A percentile compares a stretch with the other conserved stretches of the same genome.
Conservation (phyloP, 2,888 invertebrate genomes). For the Dione juno region DNA sequence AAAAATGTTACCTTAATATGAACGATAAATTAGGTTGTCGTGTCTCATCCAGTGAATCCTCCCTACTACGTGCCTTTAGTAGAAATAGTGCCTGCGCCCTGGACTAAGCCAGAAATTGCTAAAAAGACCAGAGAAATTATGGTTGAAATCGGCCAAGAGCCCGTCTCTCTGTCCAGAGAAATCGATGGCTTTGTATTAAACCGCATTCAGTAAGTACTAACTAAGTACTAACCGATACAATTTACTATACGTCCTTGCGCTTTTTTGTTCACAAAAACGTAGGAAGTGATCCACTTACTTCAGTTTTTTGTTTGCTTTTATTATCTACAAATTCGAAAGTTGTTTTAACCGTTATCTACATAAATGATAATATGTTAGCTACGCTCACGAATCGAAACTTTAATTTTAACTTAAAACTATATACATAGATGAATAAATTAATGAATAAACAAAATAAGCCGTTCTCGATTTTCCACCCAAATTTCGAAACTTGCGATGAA, state of each 20-base stretch:
- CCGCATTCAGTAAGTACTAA: constrained; percentile 90
- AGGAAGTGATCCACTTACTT: background rate
- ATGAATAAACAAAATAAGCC: background rate
- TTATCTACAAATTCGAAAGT: constrained; percentile 2
- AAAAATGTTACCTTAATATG: too few relatives aligned
- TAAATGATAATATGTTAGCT: background rate
- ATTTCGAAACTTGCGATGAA: too few relatives aligned
- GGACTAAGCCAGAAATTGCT: constrained; percentile 92
- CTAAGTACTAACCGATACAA: too few relatives aligned
- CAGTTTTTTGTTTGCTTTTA: background rate
- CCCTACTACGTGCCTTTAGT: constrained; percentile 98
- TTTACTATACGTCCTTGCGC: background rate
- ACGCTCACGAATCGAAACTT: background rate
- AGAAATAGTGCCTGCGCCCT: constrained; percentile 96
- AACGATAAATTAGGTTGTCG: constrained; percentile 89
- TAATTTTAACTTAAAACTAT: background rate
- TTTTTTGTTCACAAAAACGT: constrained; percentile 4
- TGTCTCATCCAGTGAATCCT: constrained; percentile 98
- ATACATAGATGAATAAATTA: background rate
- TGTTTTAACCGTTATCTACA: constrained; percentile 11
- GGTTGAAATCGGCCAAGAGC: constrained; percentile 95
- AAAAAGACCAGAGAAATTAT: constrained; percentile 89
- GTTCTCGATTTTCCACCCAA: too few relatives aligned
- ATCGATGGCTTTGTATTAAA: constrained; percentile 96
- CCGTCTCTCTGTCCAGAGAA: constrained; percentile 93